phyloP scores from a whole-genome alignment of 2,888 invertebrate species.

The Odontocerum albicorne region DNA sequence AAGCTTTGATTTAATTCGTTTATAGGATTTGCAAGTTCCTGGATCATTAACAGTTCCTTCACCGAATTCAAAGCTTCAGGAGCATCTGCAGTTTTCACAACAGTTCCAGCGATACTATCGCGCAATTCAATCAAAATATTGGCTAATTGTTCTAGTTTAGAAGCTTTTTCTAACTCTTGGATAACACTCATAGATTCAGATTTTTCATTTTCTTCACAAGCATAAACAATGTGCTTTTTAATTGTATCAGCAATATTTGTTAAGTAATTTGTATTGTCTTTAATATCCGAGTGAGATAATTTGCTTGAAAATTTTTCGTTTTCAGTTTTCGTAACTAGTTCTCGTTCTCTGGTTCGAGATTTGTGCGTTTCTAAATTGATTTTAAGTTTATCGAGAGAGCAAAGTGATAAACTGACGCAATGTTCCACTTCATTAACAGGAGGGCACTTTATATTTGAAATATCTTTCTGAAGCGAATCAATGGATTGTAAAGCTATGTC shows the following conservation, averaged over 20 bases:
- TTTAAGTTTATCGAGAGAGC: constrained; percentile 12
- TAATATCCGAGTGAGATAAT: neutral
- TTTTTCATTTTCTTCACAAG: constrained; percentile 15
- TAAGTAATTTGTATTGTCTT: constrained; percentile 15
- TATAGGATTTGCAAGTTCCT: constrained; percentile 46
- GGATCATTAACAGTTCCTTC: constrained; percentile 14
- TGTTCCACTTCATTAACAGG: constrained; percentile 6
- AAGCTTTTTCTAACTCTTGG: constrained; percentile 25
- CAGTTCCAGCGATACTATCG: constrained; percentile 26
- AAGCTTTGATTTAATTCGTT: constrained; percentile 49
- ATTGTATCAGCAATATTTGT: constrained; percentile 27
- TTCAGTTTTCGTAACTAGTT: neutral
- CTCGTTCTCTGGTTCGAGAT: neutral
- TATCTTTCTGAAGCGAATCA: constrained; percentile 43
- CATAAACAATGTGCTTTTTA: constrained; percentile 10
- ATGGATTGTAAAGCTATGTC: constrained; percentile 46
- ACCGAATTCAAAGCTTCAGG: constrained; percentile 16
- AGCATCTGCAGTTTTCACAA: constrained; percentile 10
- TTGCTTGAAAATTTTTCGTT: constrained; percentile 1
- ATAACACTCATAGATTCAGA: constrained; percentile 24
- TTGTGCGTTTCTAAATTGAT: neutral
- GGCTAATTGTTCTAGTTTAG: constrained; percentile 26
- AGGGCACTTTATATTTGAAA: constrained; percentile 23
- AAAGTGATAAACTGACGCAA: constrained; percentile 7
- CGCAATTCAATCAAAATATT: constrained; percentile 30